A percentile compares a stretch with the other conserved stretches of the same genome.
Evolutionary conservation across 2,113 vertebrate genomes (phyloP).

Genomic region (Gopherus flavomarginatus): DNA sequence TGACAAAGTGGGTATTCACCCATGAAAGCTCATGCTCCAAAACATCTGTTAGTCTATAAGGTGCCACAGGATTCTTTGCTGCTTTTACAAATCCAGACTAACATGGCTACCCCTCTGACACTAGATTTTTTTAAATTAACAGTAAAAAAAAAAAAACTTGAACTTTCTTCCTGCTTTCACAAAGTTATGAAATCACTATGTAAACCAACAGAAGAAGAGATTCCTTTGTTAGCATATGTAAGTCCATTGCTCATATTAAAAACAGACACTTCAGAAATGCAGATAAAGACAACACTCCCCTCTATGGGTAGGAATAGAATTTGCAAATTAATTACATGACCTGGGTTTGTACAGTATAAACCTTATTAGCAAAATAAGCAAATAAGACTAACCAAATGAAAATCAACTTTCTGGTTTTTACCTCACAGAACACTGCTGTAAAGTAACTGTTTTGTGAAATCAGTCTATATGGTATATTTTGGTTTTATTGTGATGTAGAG

Average conservation of each 20-base stretch:
- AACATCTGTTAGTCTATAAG: too few relatives aligned
- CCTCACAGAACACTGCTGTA: background rate
- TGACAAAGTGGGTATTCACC: too few relatives aligned
- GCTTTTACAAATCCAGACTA: too few relatives aligned
- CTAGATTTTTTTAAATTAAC: background rate
- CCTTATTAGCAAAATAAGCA: background rate
- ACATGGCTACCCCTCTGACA: background rate
- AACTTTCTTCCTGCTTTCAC: background rate
- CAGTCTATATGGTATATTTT: background rate
- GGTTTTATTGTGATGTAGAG: background rate
- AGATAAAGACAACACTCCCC: constrained; percentile 45
- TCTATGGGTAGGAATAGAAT: constrained; percentile 54
- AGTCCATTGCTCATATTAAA: background rate
- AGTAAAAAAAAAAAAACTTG: rapidly evolving
- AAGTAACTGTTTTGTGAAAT: background rate
- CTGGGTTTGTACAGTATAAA: rapidly evolving
- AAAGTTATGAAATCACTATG: background rate
- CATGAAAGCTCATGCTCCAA: too few relatives aligned
- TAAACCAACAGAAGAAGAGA: background rate
- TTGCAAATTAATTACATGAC: constrained; percentile 7
- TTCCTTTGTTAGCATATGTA: background rate
- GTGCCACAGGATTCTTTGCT: too few relatives aligned
- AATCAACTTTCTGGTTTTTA: background rate
- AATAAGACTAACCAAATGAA: background rate
- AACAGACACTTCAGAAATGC: background rate